Base-by-base conservation (phyloP, 2,888 invertebrate genomes). In the Acleris sparsana region DNA sequence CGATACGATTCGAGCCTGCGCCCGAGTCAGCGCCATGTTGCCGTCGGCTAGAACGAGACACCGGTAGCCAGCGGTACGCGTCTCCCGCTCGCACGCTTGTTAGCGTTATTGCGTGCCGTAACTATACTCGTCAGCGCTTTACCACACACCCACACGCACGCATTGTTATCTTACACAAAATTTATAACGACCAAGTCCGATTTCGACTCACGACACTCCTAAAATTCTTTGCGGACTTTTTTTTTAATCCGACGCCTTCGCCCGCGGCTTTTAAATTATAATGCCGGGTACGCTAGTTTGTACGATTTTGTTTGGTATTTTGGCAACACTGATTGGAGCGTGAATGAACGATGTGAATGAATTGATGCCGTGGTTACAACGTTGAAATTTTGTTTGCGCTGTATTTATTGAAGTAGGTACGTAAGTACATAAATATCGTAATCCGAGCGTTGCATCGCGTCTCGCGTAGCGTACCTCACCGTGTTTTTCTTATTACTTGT, bases 1-100 rank as follows among this genome's bases (percentile, higher is more conserved):
- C 93, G 91, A 93, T 92, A 91, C 89, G 91, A 90, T 90, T 89
- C 93, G 94, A 94, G 94, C 90, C 93, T 94, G 94, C 94, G 94
- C 94, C 94, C 93, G 92, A 91, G 91, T 89, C 89, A 84, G 83
- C 87, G 92, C 92, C 92, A 92, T 92, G 87, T 90, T 92, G 89
- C 86, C 86, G 84, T 80, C 83, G 83, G 87, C 79, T 68, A 72
- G 77, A 88, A 67, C 63, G 82, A 65, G 87, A 92, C 70, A 70
- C 48, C 81, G 87, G 86, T 76, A 75, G 86, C 87, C 81, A 76
- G 72, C 62, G 65, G 66, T 76, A 64, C 58, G 7, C 25, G 65
- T 53, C 9, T 89, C 86, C 79, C 85, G 44, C 78, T 91, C 82
- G 76, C 89, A 84, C 90, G 89, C 93, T 93, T 92, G 93, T 93